Base-by-base conservation (phyloP, 1,140 invertebrate genomes). In the Papilio helenus region DNA sequence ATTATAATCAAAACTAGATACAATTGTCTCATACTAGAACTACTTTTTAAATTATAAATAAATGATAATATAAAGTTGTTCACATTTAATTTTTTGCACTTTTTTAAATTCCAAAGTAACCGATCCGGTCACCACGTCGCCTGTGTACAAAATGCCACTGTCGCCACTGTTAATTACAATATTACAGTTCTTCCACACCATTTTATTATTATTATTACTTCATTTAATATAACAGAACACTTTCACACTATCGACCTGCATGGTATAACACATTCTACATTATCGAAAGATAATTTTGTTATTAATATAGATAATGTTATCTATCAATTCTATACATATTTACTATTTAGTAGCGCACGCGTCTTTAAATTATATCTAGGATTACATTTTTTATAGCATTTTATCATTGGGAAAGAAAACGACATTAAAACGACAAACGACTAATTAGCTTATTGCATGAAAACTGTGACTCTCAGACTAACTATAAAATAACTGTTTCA, bases 101-200 rank as follows among this genome's bases (percentile, higher is more conserved):
- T 88, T 85, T 76, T 88, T 87, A 77, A 90, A 88, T 79, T 93
- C 86, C 76, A 94, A 82, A 80, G 86, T 79, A 18, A 94, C 86
- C 1, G 85, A 82, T 79, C 93, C 93, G 51, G 93, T 92, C 18
- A 94, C 87, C 39, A 92, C 84, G 80, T 92, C 87, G 81, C 92
- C 91, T 20, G 89, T 84, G 83, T 92, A 92, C 82, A 91, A 92
- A 78, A 83, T 82, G 26, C 86, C 86, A 65, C 87, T 88, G 8
- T 83, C 84, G 78, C 87, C 85, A 87, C 84, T 91, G 72, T 92
- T 90, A n/a, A 93, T 82, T 42, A 79, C 84, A 51, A 94, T 81
- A 51, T 86, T 86, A 82, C 90, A 92, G 76, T 81, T 86, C 71
- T 87, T 82, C 88, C 92, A 92, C 76, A 84, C 79, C 93, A 94